Conservation (phyloP, 2,797 vertebrate genomes). For the Cryptoblepharus egeriae region DNA sequence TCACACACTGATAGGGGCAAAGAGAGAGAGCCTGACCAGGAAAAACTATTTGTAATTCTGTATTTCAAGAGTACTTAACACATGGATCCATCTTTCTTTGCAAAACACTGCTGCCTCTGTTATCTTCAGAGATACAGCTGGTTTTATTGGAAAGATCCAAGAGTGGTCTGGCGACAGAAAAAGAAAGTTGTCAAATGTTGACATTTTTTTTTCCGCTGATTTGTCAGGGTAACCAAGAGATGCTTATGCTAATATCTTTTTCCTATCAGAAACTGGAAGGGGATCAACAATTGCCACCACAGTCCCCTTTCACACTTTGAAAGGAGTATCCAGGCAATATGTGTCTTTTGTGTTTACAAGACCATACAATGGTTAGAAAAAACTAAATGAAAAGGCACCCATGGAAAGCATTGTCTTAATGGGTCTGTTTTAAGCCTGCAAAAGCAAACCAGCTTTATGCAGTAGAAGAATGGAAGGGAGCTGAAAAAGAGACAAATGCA, state of each 20-base stretch:
- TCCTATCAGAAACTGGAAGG: neutral
- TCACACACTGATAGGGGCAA: neutral
- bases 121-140: neutral
- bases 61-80: neutral
- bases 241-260: neutral
- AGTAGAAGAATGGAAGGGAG: neutral
- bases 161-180: neutral
- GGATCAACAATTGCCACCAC: neutral
- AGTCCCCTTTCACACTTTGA: neutral
- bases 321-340: neutral
- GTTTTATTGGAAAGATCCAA: neutral
- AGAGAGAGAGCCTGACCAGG: neutral
- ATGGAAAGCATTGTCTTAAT: constrained; percentile 15
- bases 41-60: neutral
- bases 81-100: neutral
- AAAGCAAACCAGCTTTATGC: constrained; percentile 7
- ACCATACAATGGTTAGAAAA: neutral
- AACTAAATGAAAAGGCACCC: constrained; percentile 17
- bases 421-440: neutral
- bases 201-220: neutral
- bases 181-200: neutral
- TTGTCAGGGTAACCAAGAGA: too few species aligned
- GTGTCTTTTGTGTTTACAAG: neutral
- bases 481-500: constrained; percentile 4
- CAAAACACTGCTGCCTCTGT: neutral